Conservation (phyloP, 2,888 invertebrate species). For the Papilio gigon region DNA sequence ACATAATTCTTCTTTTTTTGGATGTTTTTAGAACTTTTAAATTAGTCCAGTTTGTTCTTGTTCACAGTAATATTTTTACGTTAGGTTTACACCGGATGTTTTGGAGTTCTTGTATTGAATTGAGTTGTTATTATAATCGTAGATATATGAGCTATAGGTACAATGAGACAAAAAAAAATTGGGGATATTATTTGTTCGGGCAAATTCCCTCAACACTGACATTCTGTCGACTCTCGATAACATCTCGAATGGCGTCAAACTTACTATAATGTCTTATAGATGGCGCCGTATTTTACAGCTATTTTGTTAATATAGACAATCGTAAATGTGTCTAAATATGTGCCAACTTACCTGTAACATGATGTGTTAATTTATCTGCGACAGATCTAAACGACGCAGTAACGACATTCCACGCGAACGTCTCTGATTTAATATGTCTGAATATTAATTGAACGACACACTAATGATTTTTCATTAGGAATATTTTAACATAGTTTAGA, state of each 20-base stretch:
- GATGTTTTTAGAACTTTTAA: neutral
- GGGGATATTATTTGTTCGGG: too few species aligned
- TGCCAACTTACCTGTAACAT: neutral
- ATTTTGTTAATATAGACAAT: too few species aligned
- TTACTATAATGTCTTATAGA: too few species aligned
- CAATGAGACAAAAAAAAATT: too few species aligned
- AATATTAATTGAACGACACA: slow-evolving; percentile 7
- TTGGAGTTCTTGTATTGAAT: neutral
- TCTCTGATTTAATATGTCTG: slow-evolving; percentile 4
- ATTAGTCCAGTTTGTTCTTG: neutral
- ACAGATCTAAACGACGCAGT: neutral
- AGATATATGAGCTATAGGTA: too few species aligned
- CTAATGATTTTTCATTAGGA: slow-evolving; percentile 13
- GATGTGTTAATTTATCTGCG: neutral
- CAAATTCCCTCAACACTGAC: too few species aligned
- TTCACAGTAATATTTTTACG: neutral
- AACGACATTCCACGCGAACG: neutral
- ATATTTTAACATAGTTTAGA: slow-evolving; percentile 19
- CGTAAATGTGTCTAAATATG: neutral
- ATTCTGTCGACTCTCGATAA: too few species aligned
- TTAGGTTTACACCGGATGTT: neutral
- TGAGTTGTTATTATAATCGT: too few species aligned
- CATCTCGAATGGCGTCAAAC: too few species aligned
- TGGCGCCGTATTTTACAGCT: too few species aligned
- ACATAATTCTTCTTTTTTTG: slow-evolving; percentile 3